Base-by-base conservation (phyloP, 2,888 invertebrate species). In the Cartodere bifasciata region DNA sequence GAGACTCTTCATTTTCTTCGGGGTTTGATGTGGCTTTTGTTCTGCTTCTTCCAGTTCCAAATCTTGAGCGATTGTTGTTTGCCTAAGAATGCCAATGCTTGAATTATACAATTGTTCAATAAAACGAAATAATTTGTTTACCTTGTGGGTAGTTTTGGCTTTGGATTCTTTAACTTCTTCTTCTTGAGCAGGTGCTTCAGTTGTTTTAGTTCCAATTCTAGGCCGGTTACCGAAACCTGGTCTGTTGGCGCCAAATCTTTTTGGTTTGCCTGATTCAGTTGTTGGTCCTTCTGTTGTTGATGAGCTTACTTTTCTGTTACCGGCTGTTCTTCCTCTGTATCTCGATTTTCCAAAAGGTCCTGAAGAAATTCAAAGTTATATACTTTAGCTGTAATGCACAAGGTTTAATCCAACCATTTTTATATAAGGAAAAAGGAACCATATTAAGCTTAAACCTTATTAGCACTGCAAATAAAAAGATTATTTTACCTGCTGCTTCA, bases 221-320 rank as follows among this genome's bases (percentile, higher is more conserved):
- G 67, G 63, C 48, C 68, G 63, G 36, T 65, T 65, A 48, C 68
- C 69, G 47, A 63, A 62, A 47, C 53, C 50, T 9, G 57, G 56
- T 38, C 56, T 46, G 15, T 27, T 28, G 11, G 28, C 33, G 24
- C 52, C 50, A 37, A 55, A 56, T 34, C 55, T 54, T 61, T 70
- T 63, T 13, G 55, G 55, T 58, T 63, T 64, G 15, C 63, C 59
- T 0, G 62, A 56, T 39, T 66, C 65, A 26, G 55, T 56, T 1
- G 65, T 60, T 2, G 58, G 38, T 11, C 43, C 39, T 38, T 50
- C 53, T 29, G 55, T 51, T 16, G 49, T 46, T 11, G 23, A 48
- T 36, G 43, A 29, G 10, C n/a, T 40, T 38, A 32, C 28, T 29
- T 28, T 31, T 14, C 28, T 30, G 44, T 33, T 67, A 39, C 53